Evolutionary conservation across 2,113 vertebrate species (phyloP), one percentile per base, ranked within the genome.

Genomic region (Tylochromis polylepis): DNA sequence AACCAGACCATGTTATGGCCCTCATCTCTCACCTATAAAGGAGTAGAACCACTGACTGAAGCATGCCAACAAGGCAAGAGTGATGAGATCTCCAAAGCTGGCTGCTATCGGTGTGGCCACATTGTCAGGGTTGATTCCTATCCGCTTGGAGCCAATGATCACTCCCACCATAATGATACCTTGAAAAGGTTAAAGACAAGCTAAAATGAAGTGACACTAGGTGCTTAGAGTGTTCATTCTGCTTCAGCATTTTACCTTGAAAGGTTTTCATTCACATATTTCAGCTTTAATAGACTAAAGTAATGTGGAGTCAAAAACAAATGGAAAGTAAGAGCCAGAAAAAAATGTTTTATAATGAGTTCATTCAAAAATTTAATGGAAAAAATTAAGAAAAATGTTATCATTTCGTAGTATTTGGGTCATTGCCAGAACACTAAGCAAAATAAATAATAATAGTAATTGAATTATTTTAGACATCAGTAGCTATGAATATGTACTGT

Each of bases 111-210:
- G 98, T 6, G 98, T 99, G 75, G 98, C 98, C 0, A 99, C 96
- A 18, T 99, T 99, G 94, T 99, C 99, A 7, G 99, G 99, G 92
- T 99, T 99, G 87, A 99, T 95, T 53, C 98, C 97, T 8, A 98
- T 55, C 84, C 96, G 96, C 82, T 97, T 97, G 38, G 97, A 97
- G 36, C 96, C 96, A 1, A 98, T 87, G 85, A 99, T 98, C 58
- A 99, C 96, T 0, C 95, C 97, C 24, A 98, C 96, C 97, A 98
- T 99, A 84, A 98, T 92, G 67, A 98, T 81, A 87, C 98, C 99
- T 99, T 80, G 58, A 88, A 31, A 60, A 14, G 20, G 20, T 57
- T 38, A 67, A 80, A 82, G 3, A 34, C 20, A 89, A 41, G 12
- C 8, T 43, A 49, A 75, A 75, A 51, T 51, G 49, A 51, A 6